These are phyloP conservation scores for Decapterus maruadsi DNA, from an alignment of 2,797 vertebrate species.

Conservation along the genomic window DNA sequence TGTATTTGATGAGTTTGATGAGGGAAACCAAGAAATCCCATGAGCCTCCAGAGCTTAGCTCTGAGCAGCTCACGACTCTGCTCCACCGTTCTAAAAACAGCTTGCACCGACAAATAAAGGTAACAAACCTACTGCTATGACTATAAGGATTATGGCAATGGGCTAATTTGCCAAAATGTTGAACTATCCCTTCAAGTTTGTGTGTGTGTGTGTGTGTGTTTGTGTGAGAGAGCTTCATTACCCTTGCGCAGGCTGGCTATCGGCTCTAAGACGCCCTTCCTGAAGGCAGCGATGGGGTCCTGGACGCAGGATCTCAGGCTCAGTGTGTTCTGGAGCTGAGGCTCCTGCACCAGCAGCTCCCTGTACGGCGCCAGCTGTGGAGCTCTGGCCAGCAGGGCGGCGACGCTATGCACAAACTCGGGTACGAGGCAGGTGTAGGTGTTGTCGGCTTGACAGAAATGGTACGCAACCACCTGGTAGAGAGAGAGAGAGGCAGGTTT, in stretches of 20 bases:
- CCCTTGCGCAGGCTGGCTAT: conserved; percentile 91
- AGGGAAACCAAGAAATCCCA: too few species aligned
- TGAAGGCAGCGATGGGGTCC: conserved; percentile 93
- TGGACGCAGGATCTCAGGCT: conserved; percentile 98
- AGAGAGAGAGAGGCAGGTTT: conserved; percentile 16
- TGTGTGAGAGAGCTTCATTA: conserved; percentile 67
- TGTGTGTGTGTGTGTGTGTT: conserved; percentile 5
- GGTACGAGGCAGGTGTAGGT: conserved; percentile 98
- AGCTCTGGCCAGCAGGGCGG: conserved; percentile 93
- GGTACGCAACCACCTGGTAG: conserved; percentile 94
- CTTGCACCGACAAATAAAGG: too few species aligned
- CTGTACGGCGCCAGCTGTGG: conserved; percentile 90
- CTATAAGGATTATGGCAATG: too few species aligned
- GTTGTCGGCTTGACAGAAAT: conserved; percentile 99
- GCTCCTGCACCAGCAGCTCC: conserved; percentile 92
- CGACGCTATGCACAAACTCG: conserved; percentile 97
- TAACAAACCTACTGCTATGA: too few species aligned
- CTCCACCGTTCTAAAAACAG: too few species aligned
- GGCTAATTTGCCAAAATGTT: too few species aligned
- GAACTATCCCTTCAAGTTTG: not conserved
- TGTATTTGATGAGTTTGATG: too few species aligned
- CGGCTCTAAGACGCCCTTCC: conserved; percentile 93
- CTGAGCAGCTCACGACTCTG: too few species aligned
- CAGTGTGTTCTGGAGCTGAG: conserved; percentile 93
- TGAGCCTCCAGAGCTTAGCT: too few species aligned